A percentile compares a stretch with the other conserved stretches of the same genome.
phyloP scores from a whole-genome alignment of 2,797 vertebrate species.

The Myotis vivesi region DNA sequence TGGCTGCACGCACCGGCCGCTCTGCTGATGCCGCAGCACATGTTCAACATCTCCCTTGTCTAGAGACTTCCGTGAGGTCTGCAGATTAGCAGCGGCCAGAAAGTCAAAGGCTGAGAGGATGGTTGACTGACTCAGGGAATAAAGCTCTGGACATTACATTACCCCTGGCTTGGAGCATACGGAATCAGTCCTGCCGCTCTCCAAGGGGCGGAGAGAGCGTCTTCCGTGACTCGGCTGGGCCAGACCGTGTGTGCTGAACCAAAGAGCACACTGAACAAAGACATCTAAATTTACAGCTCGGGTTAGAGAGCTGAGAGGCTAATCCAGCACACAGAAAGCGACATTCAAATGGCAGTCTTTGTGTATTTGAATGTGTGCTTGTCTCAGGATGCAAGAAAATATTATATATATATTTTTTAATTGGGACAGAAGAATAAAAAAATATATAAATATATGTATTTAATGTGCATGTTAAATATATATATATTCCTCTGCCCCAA shows the following conservation, averaged over 20 bases:
- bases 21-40: conserved; percentile 60
- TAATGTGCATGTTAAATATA: not conserved
- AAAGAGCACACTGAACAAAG: conserved; percentile 79
- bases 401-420: not conserved
- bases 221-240: conserved; percentile 71
- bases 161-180: conserved; percentile 78
- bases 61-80: conserved; percentile 78
- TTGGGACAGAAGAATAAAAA: not conserved
- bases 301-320: conserved; percentile 79
- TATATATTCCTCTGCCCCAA: not conserved
- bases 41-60: conserved; percentile 77
- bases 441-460: not conserved
- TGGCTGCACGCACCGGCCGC: not conserved
- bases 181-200: conserved; percentile 79
- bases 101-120: conserved; percentile 82
- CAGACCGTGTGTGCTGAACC: conserved; percentile 75
- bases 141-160: conserved; percentile 78
- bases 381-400: not conserved
- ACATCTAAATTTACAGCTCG: conserved; percentile 83
- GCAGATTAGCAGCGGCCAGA: conserved; percentile 73
- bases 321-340: conserved; percentile 74
- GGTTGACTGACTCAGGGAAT: conserved; percentile 80
- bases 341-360: conserved; percentile 72
- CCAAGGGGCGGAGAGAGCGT: conserved; percentile 78
- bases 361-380: conserved; percentile 74